Evolutionary conservation across 2,113 vertebrate genomes (phyloP).

Genomic region (Cyprinodon tularosa): DNA sequence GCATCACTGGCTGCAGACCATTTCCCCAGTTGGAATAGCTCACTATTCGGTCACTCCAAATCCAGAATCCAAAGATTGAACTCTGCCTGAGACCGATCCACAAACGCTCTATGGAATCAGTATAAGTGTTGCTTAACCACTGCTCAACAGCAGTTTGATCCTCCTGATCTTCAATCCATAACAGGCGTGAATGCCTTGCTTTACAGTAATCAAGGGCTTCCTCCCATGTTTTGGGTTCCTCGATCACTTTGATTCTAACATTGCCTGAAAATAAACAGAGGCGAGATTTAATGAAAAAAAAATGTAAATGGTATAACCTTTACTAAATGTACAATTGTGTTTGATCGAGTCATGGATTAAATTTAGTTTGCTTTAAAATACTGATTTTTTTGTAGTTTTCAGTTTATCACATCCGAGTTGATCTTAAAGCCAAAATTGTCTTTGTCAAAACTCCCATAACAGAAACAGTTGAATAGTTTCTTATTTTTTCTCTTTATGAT

Average conservation of each 20-base stretch:
- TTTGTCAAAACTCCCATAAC: too few species aligned
- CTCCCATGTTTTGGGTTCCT: background rate
- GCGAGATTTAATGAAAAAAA: background rate
- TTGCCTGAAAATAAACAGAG: slow-evolving; percentile 30
- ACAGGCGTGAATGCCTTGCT: accelerated
- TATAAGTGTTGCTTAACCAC: accelerated
- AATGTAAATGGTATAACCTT: too few species aligned
- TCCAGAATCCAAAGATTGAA: slow-evolving; percentile 71
- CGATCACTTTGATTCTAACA: slow-evolving; percentile 28
- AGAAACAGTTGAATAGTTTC: too few species aligned
- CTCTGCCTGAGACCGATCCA: slow-evolving; percentile 74
- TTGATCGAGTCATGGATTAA: too few species aligned
- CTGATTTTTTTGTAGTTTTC: background rate
- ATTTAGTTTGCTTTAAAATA: too few species aligned
- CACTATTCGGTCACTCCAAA: slow-evolving; percentile 57
- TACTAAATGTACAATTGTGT: too few species aligned
- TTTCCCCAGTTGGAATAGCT: slow-evolving; percentile 44
- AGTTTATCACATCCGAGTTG: background rate
- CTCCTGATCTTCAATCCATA: slow-evolving; percentile 16
- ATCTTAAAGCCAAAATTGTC: background rate
- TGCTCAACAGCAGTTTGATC: slow-evolving; percentile 17
- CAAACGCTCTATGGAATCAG: background rate
- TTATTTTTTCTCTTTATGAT: too few species aligned
- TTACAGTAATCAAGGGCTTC: slow-evolving; percentile 47
- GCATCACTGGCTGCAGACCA: background rate